Evolutionary conservation across 92 coral and sea anemone genomes (phyloP).

Genomic region (Desmophyllum pertusum): DNA sequence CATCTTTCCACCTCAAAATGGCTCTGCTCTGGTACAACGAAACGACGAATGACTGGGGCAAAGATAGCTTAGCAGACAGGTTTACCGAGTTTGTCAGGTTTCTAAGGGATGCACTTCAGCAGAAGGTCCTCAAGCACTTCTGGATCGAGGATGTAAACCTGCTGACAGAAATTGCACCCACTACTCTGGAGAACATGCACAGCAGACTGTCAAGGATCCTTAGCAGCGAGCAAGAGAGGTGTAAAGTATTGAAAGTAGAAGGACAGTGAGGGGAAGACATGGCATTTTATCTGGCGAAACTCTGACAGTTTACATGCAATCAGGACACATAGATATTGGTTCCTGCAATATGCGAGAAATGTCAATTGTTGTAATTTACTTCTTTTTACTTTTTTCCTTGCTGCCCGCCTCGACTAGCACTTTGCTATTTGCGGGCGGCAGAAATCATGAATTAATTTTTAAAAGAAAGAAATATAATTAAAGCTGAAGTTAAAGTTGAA

Average conservation of each 20-base stretch:
- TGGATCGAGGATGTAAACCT: slow-evolving; percentile 72
- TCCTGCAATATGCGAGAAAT: no score
- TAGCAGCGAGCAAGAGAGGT: slow-evolving; percentile 56
- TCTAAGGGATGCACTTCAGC: slow-evolving; percentile 40
- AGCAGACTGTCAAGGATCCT: slow-evolving; percentile 59
- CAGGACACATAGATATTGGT: no score
- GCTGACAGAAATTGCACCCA: slow-evolving; percentile 39
- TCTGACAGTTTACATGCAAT: background rate
- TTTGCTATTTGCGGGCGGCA: no score
- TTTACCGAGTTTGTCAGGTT: slow-evolving; percentile 64
- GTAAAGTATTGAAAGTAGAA: slow-evolving; percentile 43
- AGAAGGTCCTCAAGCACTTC: slow-evolving; percentile 54
- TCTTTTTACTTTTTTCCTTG: no score
- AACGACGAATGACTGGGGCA: slow-evolving; percentile 51
- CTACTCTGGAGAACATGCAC: slow-evolving; percentile 69
- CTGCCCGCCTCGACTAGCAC: no score
- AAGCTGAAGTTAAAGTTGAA: no score
- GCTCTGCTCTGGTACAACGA: slow-evolving; percentile 45
- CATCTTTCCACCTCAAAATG: slow-evolving; percentile 52
- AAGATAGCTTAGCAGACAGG: slow-evolving; percentile 63
- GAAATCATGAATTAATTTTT: no score
- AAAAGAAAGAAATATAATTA: no score
- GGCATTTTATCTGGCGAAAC: background rate
- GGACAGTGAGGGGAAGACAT: background rate
- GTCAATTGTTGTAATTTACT: no score